Base-by-base conservation (phyloP, 2,888 invertebrate genomes). In the Lasius platythorax region DNA sequence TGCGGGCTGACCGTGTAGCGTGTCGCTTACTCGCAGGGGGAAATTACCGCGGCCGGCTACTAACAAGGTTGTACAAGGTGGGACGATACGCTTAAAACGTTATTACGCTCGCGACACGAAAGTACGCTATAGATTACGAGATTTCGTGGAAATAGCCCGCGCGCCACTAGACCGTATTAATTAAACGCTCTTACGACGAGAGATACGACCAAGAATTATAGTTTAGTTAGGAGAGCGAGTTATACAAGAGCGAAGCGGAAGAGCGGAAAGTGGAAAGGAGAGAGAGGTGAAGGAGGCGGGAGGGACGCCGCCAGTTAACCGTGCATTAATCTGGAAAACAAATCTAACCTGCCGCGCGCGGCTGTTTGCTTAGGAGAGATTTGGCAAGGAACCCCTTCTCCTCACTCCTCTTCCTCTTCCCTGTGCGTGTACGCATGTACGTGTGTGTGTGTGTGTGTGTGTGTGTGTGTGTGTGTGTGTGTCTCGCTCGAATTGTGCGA, bases 301-400 rank as follows among this genome's bases (percentile, higher is more conserved):
- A 23, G 15, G 46, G 4, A 15, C 50, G n/a, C 8, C 53, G 53
- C 66, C 43, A 76, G 85, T 85, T 84, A 86, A 85, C 82, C 86
- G 68, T 85, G 73, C 86, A 85, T 85, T 84, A 86, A 86, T 84
- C 84, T 84, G 85, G 85, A 85, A 82, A 85, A 82, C 85, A 86
- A 85, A 85, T 85, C 85, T 82, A 86, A 82, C 85, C 76, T 68
- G 74, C 72, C 85, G 73, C 73, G 83, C 67, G 43, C 79, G 78
- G 66, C 81, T 84, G 81, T 86, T 84, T 86, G 63, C 84, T 86
- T 81, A 84, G 84, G 75, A 81, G 84, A 81, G 85, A 79, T 84
- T 85, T 74, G 79, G 79, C 72, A 46, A 81, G 72, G 37, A 37
- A 15, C 28, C 9, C 15, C 50, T 11, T 61, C 30, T 30, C 63